phyloP scores from a whole-genome alignment of 2,797 vertebrate species.

The Lepus oiostolus region DNA sequence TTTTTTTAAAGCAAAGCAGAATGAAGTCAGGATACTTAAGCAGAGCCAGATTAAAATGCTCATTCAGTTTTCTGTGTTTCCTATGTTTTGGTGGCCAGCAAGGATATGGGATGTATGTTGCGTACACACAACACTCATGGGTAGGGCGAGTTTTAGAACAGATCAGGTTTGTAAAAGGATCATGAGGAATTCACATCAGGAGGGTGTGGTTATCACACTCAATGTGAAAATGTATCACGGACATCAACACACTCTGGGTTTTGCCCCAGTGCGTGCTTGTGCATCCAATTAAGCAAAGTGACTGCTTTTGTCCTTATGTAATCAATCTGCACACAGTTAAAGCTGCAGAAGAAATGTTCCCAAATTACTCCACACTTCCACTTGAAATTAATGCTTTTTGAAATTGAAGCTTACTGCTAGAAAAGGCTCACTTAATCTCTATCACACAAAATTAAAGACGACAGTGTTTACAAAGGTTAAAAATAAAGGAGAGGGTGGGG shows the following conservation, averaged over 20 bases:
- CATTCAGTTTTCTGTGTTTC: background rate
- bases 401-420: constrained; percentile 24
- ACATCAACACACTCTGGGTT: background rate
- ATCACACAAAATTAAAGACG: constrained; percentile 48
- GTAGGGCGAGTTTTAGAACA: background rate
- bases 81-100: background rate
- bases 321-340: constrained; percentile 42
- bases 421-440: constrained; percentile 55
- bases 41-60: background rate
- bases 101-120: background rate
- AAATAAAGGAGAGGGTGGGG: background rate
- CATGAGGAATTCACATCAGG: background rate
- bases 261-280: constrained; percentile 9
- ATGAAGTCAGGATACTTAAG: background rate
- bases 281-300: constrained; percentile 58
- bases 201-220: background rate
- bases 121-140: background rate
- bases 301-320: constrained; percentile 52
- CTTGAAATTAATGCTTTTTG: constrained; percentile 75
- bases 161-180: background rate
- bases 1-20: background rate
- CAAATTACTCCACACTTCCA: constrained; percentile 54
- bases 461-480: constrained; percentile 65
- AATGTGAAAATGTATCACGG: background rate
- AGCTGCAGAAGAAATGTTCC: constrained; percentile 38